Conservation (phyloP, 2,113 vertebrate species). For the Physeter macrocephalus region DNA sequence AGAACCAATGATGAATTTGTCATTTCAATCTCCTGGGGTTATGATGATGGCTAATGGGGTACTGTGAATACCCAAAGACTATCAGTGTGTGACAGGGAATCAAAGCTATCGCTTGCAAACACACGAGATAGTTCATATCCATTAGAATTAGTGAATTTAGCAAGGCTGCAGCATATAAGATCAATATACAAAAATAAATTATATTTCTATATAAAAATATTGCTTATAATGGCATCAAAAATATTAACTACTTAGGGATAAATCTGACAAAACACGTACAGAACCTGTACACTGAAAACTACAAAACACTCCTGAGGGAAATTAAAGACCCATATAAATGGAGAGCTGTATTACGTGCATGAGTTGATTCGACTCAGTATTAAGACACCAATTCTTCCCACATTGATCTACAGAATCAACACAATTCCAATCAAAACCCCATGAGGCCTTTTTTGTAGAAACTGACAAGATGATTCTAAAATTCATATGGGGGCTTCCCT, state of each 20-base stretch:
- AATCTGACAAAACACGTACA: neutral
- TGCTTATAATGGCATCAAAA: neutral
- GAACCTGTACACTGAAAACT: neutral
- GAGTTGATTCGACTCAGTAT: neutral
- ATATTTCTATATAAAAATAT: neutral
- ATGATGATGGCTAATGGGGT: neutral
- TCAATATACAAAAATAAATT: neutral
- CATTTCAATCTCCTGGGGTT: neutral
- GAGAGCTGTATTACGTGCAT: neutral
- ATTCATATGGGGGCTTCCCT: too few species aligned
- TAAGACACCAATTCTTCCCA: neutral
- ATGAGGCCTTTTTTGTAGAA: neutral
- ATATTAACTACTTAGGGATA: neutral
- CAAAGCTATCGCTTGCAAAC: neutral
- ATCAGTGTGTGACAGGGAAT: neutral
- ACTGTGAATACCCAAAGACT: neutral
- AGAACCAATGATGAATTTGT: neutral
- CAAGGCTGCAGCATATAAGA: neutral
- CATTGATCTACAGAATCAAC: neutral
- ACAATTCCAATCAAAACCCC: neutral
- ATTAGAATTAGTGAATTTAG: neutral
- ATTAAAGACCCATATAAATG: neutral
- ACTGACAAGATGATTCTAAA: neutral
- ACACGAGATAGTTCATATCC: neutral
- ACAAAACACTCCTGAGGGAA: neutral